Base-by-base conservation (phyloP, 2,888 invertebrate genomes). In the Eupithecia vulgata region DNA sequence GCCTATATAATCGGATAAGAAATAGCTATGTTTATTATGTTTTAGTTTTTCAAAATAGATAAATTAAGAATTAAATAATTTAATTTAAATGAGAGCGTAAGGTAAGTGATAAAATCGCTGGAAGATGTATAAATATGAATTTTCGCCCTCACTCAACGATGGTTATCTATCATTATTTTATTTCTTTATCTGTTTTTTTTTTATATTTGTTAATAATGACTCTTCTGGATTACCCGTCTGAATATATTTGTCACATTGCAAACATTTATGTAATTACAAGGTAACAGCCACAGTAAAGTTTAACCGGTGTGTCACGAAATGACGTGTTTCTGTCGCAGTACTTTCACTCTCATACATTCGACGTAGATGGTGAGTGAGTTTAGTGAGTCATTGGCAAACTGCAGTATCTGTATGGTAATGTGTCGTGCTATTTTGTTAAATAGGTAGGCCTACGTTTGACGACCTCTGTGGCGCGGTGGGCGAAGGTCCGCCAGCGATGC, bases 271-370 rank as follows among this genome's bases (percentile, higher is more conserved):
- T 15, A 45, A 17, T 17, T 45, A 45, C 0, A 17, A 3, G 17
- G 45, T 48, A 48, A 48, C 48, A 48, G 17, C 45, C n/a, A 30
- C 15, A 57, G 25, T 57, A 57, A 25, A 35, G 52, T 52, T 52
- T 62, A 62, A 10, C 10, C 37, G 25, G 62, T 71, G 71, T 71
- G 67, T 67, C 67, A 71, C 21, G 37, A 48, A 25, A 45, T 67
- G 61, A 62, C 71, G 71, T 61, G 45, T 37, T 30, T 25, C 15
- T 57, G 68, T 68, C 61, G 35, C 62, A 66, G 5, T 30, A 72
- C 72, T 72, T 68, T 72, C 68, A 65, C 72, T 72, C 64, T 68
- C 68, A 65, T 52, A 37, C 61, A 21, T 25, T 12, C 37, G 25
- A 21, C 34, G 34, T 48, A 42, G 52, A 35, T 37, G 8, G 45